Evolutionary conservation across 2,113 vertebrate genomes (phyloP).

Genomic region (Rhombomys opimus): DNA sequence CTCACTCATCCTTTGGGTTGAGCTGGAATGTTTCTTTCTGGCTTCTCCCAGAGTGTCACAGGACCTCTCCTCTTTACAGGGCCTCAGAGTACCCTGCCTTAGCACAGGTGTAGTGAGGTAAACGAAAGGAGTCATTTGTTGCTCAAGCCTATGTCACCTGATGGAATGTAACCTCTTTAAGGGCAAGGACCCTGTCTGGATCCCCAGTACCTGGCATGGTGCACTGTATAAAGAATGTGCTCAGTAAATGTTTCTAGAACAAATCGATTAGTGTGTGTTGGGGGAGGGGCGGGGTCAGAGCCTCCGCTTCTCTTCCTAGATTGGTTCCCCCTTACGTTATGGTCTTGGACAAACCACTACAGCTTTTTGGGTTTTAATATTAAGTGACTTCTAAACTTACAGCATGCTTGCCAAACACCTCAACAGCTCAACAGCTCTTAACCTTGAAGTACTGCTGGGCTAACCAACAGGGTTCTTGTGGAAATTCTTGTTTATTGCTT

Average conservation of each 20-base stretch:
- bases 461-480: not conserved
- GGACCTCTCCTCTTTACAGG: not conserved
- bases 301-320: not conserved
- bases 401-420: not conserved
- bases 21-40: not conserved
- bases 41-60: not conserved
- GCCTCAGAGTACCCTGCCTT: not conserved
- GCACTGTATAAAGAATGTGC: slow-evolving; percentile 19
- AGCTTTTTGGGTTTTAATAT: not conserved
- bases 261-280: not conserved
- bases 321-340: not conserved
- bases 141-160: not conserved
- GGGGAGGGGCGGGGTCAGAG: not conserved
- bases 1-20: not conserved
- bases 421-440: not conserved
- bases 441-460: not conserved
- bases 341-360: not conserved
- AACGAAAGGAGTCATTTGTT: slow-evolving; percentile 18
- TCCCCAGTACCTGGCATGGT: not conserved
- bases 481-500: not conserved
- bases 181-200: not conserved
- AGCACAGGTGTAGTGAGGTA: slow-evolving; percentile 4
- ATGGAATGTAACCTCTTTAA: slow-evolving; percentile 4
- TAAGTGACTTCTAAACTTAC: slow-evolving; percentile 3
- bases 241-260: slow-evolving; percentile 22